Base-by-base conservation (phyloP, 2,113 vertebrate genomes). In the Melanotaenia duboulayi region DNA sequence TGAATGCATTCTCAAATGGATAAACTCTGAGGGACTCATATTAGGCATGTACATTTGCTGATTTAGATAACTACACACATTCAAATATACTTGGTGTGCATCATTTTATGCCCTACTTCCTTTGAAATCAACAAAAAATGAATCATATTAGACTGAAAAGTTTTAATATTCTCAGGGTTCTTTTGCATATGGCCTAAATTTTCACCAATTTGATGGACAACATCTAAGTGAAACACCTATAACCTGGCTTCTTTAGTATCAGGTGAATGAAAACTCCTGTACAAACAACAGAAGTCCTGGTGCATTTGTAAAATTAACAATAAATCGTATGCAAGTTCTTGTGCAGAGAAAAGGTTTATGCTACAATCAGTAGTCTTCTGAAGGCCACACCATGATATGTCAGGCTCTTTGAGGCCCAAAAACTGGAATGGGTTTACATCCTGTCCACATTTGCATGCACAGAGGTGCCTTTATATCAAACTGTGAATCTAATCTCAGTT, bases 401-500 rank as follows among this genome's bases (percentile, higher is more conserved):
- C 16, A 25, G 17, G 44, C 67, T 24, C 44, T 86, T 76, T 78
- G 25, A 83, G 61, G 32, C 49, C 58, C 54, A 51, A 35, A 46
- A 79, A 70, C 39, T 23, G 55, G 35, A 65, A 39, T 24, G 44
- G 48, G 37, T 25, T 55, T 71, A 74, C 54, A 62, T 70, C 52
- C 9, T 25, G 13, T 82, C 49, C 35, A 40, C 54, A 84, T 79
- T 81, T 74, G 52, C 80, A 80, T 42, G 60, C 82, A 71, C 67
- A 74, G 74, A 63, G 72, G 50, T 60, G 73, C 61, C 77, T 76
- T 40, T 7, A 42, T 80, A 83, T 86, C 88, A 52, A n/a, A 66
- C 76, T 83, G 86, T 50, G 88, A 82, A 80, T 87, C 77, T 89
- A 91, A 91, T 91, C 88, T 80, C 77, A 75, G 77, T 89, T 90